A percentile compares a stretch with the other conserved stretches of the same genome.
Conservation (phyloP, 2,113 vertebrate species). For the Ammodytes marinus region DNA sequence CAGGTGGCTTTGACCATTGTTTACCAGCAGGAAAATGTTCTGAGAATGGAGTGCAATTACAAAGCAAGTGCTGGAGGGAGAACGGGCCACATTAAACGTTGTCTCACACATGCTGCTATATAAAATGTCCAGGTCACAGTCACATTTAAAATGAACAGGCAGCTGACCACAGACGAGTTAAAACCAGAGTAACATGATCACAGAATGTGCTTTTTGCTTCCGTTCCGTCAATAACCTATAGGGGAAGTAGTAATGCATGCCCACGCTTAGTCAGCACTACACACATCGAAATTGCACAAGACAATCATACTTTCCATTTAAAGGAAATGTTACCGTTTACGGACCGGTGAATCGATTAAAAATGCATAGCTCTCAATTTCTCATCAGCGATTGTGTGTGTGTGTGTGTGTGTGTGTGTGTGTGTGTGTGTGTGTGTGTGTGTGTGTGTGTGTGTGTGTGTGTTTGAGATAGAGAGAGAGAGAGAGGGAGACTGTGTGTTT, state of each 20-base stretch:
- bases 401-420: conserved; percentile 3
- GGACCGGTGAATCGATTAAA: conserved; percentile 45
- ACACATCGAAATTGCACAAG: conserved; percentile 10
- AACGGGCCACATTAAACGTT: background rate
- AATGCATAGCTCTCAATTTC: conserved; percentile 14
- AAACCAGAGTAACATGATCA: conserved; percentile 23
- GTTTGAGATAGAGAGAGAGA: too few relatives aligned
- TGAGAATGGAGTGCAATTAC: background rate
- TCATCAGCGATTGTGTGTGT: conserved; percentile 5
- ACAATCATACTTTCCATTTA: conserved; percentile 53
- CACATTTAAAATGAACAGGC: conserved; percentile 3
- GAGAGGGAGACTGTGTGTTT: too few relatives aligned
- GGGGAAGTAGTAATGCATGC: background rate
- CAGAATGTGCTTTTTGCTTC: conserved; percentile 2
- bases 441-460: background rate
- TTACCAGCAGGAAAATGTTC: background rate
- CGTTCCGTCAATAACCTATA: conserved; percentile 9
- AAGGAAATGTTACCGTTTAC: conserved; percentile 50
- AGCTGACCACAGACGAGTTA: conserved; percentile 32
- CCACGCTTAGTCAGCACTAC: conserved; percentile 45
- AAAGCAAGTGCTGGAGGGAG: background rate
- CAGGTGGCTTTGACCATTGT: background rate
- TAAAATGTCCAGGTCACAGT: background rate
- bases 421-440: conserved; percentile 5
- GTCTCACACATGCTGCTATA: background rate